Percentiles rank a stretch among this genome's conserved stretches.
These are phyloP conservation scores for Tyria jacobaeae DNA, from an alignment of 2,888 invertebrate genomes.

Conservation along the genomic window DNA sequence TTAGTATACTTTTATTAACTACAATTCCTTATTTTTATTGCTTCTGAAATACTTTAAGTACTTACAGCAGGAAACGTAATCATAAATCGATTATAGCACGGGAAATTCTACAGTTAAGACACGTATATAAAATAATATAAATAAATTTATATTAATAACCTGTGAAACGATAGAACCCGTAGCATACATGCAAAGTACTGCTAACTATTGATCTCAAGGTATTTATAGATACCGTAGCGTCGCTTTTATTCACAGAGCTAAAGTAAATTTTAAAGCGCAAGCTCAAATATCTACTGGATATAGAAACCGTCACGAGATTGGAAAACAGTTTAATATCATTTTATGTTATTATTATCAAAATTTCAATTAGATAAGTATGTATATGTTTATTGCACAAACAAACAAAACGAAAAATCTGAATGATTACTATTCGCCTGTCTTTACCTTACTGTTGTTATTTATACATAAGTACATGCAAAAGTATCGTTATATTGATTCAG, in stretches of 20 bases:
- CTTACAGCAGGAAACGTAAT: neutral
- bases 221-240: conserved; percentile 21
- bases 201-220: conserved; percentile 12
- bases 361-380: neutral
- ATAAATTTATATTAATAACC: conserved; percentile 5
- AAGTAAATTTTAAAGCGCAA: conserved; percentile 1
- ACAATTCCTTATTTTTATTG: neutral
- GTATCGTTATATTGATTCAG: conserved; percentile 25
- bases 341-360: neutral
- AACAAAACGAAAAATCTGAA: no score
- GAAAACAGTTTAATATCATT: neutral
- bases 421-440: no score
- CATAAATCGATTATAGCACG: neutral
- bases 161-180: conserved; percentile 17
- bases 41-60: no score
- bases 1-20: neutral
- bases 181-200: conserved; percentile 19
- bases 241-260: conserved; percentile 6
- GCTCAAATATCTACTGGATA: neutral
- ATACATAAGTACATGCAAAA: neutral
- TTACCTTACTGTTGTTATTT: no score
- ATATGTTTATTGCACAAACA: neutral
- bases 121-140: neutral
- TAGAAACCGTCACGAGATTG: neutral
- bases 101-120: neutral